A percentile compares a stretch with the other conserved stretches of the same genome.
Evolutionary conservation across 2,113 vertebrate genomes (phyloP).

Genomic region (Opisthocomus hoazin): DNA sequence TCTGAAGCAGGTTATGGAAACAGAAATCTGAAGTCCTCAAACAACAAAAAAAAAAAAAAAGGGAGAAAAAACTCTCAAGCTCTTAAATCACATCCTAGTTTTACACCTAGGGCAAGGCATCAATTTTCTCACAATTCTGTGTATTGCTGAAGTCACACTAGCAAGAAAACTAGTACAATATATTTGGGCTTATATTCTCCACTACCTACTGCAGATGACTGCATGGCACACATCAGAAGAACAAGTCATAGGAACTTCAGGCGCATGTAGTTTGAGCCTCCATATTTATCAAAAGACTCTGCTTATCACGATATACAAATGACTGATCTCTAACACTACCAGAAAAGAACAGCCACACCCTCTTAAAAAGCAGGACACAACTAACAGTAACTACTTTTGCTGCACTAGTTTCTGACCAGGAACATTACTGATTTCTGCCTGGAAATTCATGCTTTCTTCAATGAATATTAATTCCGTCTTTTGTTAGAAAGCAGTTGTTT

Average conservation of each 20-base stretch:
- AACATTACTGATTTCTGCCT: not conserved
- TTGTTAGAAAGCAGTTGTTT: not conserved
- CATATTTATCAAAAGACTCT: rapidly evolving
- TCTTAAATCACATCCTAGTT: not conserved
- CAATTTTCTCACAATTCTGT: not conserved
- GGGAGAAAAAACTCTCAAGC: not conserved
- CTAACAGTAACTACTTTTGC: not conserved
- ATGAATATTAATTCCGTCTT: not conserved
- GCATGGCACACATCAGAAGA: not conserved
- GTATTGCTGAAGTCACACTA: not conserved
- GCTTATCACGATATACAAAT: not conserved
- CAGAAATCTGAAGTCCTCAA: not conserved
- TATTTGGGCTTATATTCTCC: not conserved
- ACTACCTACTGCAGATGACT: not conserved
- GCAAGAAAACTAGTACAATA: not conserved
- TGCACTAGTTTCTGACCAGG: not conserved
- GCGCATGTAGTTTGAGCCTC: not conserved
- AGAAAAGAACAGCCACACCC: not conserved
- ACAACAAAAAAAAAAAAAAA: not conserved
- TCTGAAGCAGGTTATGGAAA: rapidly evolving
- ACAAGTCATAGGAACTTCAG: rapidly evolving
- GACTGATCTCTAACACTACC: not conserved
- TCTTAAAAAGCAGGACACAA: not conserved
- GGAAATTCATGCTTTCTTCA: not conserved
- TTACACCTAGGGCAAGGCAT: not conserved